These are phyloP conservation scores for Drosophila kanekoi DNA, from an alignment of 2,888 invertebrate genomes.

Conservation along the genomic window DNA sequence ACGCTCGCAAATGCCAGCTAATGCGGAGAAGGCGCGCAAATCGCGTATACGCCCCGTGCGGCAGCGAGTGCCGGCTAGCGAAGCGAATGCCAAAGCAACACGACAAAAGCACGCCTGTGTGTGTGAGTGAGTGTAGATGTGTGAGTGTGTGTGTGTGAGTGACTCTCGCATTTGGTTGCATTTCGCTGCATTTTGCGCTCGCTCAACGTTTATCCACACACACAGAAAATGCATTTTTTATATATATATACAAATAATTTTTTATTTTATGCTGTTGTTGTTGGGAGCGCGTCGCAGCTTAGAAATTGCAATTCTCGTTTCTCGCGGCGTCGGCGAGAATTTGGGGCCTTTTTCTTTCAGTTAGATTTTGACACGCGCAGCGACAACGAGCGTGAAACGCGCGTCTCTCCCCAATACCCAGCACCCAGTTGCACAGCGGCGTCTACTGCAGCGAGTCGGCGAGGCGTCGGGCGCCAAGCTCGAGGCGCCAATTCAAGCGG, in stretches of 20 bases:
- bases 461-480: not conserved
- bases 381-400: constrained; percentile 59
- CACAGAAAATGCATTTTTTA: constrained; percentile 13
- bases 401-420: constrained; percentile 23
- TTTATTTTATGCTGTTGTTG: not conserved
- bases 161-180: too few species aligned
- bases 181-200: constrained; percentile 58
- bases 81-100: constrained; percentile 23
- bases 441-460: constrained; percentile 10
- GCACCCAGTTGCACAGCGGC: constrained; percentile 12
- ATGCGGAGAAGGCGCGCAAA: constrained; percentile 60
- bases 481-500: constrained; percentile 12
- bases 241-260: too few species aligned
- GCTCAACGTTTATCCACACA: constrained; percentile 69
- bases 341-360: constrained; percentile 70
- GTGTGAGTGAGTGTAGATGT: constrained; percentile 6
- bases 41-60: constrained; percentile 71
- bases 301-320: constrained; percentile 74
- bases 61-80: constrained; percentile 38
- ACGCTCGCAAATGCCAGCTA: constrained; percentile 55
- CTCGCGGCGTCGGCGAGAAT: constrained; percentile 54
- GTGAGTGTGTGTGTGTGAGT: constrained; percentile 28
- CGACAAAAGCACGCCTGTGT: constrained; percentile 14
- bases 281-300: constrained; percentile 63
- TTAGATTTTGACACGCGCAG: constrained; percentile 74